Evolutionary conservation across 1,140 invertebrate species (phyloP).

Genomic region (Drosophila melanica): DNA sequence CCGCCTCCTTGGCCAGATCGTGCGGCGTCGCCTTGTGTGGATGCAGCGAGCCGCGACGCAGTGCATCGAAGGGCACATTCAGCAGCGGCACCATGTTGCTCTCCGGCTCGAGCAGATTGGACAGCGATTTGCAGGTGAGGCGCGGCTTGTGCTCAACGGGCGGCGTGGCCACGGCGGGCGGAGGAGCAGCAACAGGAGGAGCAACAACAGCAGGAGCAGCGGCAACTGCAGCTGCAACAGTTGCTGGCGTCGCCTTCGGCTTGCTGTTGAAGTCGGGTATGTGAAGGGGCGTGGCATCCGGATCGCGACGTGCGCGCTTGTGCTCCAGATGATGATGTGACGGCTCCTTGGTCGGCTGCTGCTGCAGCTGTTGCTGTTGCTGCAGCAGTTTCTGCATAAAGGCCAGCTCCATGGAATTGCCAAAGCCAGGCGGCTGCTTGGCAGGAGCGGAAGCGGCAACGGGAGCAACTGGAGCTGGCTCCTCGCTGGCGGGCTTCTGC

Average conservation of each 20-base stretch:
- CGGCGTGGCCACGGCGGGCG: slow-evolving; percentile 1
- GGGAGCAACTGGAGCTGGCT: slow-evolving; percentile 13
- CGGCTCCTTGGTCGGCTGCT: slow-evolving; percentile 45
- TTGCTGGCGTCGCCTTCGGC: slow-evolving; percentile 20
- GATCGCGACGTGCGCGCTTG: slow-evolving; percentile 61
- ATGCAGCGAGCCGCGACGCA: slow-evolving; percentile 54
- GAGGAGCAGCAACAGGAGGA: background rate
- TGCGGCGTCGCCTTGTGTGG: slow-evolving; percentile 44
- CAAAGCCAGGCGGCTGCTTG: slow-evolving; percentile 72
- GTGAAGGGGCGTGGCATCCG: slow-evolving; percentile 35
- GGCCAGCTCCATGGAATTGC: slow-evolving; percentile 87
- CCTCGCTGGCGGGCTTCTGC: slow-evolving; percentile 55
- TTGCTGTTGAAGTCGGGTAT: slow-evolving; percentile 43
- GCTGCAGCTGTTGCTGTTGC: slow-evolving; percentile 57
- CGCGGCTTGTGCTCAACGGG: slow-evolving; percentile 84
- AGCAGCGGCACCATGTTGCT: slow-evolving; percentile 66
- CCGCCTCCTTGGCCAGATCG: slow-evolving; percentile 47
- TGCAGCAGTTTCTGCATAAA: slow-evolving; percentile 88
- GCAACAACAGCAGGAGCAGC: slow-evolving; percentile 7
- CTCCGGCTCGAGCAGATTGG: slow-evolving; percentile 85
- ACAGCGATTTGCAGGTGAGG: slow-evolving; percentile 86
- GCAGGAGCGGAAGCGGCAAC: background rate
- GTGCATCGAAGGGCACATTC: slow-evolving; percentile 66
- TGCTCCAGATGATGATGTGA: slow-evolving; percentile 63
- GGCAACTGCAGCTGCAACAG: slow-evolving; percentile 11